Conservation (phyloP, 2,113 vertebrate species). For the Tapirus terrestris region DNA sequence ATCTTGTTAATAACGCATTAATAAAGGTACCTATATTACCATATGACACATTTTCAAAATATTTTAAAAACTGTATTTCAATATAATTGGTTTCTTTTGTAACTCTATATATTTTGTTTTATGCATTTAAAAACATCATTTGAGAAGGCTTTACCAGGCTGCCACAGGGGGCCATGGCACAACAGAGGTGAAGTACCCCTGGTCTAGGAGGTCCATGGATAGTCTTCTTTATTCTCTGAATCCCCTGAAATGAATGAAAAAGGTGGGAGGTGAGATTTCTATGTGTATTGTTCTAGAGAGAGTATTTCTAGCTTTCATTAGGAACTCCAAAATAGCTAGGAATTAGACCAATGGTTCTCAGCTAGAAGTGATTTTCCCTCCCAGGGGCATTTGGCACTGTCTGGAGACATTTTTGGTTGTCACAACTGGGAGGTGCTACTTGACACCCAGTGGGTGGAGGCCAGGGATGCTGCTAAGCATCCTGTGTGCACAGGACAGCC, state of each 20-base stretch:
- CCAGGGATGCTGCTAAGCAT: neutral
- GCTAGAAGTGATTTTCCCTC: neutral
- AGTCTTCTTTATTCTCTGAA: neutral
- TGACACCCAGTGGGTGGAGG: neutral
- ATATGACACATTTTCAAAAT: neutral
- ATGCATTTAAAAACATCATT: neutral
- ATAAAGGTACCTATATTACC: neutral
- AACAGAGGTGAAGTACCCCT: neutral
- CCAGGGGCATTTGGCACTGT: neutral
- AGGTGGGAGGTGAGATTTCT: neutral
- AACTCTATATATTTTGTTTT: neutral
- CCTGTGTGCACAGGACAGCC: neutral
- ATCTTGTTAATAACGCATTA: neutral
- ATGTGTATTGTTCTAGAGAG: neutral
- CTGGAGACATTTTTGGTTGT: neutral
- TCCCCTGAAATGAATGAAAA: neutral
- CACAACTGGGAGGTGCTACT: neutral
- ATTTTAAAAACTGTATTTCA: slow-evolving; percentile 16
- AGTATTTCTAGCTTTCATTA: neutral
- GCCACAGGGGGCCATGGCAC: neutral
- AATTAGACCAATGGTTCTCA: neutral
- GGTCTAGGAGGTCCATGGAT: neutral
- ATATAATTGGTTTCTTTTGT: neutral
- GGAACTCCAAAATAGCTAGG: neutral
- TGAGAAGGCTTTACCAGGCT: neutral